phyloP scores from a whole-genome alignment of 2,113 vertebrate genomes.

The Heterotis niloticus region DNA sequence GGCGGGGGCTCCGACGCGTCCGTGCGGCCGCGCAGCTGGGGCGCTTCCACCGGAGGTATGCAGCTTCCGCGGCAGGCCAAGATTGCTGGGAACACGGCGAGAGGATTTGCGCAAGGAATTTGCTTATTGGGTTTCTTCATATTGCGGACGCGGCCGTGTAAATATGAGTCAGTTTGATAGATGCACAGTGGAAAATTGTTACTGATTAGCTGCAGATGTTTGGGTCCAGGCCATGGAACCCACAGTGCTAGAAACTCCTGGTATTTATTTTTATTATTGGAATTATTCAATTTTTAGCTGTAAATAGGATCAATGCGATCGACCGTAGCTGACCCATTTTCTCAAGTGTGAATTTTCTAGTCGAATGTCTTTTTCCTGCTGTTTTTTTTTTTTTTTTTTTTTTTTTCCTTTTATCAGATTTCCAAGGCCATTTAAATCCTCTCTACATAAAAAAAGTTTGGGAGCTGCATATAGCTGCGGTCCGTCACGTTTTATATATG shows the following conservation, averaged over 20 bases:
- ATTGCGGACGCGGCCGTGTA: not conserved
- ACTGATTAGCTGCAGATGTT: slow-evolving; percentile 14
- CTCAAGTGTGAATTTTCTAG: not conserved
- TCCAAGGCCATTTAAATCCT: not conserved
- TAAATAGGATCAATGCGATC: not conserved
- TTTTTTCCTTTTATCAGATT: not conserved
- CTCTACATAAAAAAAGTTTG: slow-evolving; percentile 18
- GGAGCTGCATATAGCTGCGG: not conserved
- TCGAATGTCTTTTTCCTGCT: not conserved
- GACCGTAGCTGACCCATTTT: not conserved
- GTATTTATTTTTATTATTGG: not conserved
- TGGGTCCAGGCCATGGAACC: not conserved
- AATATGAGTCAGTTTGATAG: slow-evolving; percentile 17
- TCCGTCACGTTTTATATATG: not conserved
- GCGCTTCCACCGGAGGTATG: slow-evolving; percentile 3
- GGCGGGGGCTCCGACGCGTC: not conserved
- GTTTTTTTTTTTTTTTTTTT: no score
- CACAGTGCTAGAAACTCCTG: not conserved
- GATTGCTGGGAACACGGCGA: not conserved
- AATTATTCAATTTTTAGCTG: slow-evolving; percentile 8
- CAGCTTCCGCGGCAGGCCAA: not conserved
- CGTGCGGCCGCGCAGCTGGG: not conserved
- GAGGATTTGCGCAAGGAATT: not conserved
- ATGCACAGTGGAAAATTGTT: not conserved
- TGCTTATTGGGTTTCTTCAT: not conserved